Conservation (phyloP, 2,888 invertebrate genomes). For the Pristionchus fissidentatus region DNA sequence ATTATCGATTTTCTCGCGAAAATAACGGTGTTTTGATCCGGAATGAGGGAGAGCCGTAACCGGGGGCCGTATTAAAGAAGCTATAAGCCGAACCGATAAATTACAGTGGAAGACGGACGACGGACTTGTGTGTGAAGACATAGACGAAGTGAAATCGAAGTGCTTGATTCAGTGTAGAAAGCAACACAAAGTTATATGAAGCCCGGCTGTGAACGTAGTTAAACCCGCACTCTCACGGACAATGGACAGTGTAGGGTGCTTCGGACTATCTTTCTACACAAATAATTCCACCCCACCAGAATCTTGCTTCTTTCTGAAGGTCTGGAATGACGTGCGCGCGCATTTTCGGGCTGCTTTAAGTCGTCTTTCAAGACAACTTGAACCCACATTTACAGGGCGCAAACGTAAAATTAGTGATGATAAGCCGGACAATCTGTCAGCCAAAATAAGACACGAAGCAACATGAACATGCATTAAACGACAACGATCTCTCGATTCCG, state of each 20-base stretch:
- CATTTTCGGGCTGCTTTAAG: no score
- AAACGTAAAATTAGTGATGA: conserved; percentile 16
- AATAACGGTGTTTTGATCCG: no score
- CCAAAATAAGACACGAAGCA: not conserved
- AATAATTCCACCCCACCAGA: no score
- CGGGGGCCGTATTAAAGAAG: no score
- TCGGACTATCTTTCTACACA: no score
- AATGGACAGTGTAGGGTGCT: conserved; percentile 18
- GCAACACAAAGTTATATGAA: conserved; percentile 30
- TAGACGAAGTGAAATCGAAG: not conserved
- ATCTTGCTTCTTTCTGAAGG: not conserved
- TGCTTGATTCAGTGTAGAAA: no score
- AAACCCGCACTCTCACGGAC: conserved; percentile 17
- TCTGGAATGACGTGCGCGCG: no score
- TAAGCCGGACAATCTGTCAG: not conserved
- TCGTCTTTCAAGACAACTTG: no score
- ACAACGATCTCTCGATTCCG: not conserved
- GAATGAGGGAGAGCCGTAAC: no score
- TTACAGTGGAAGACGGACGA: not conserved
- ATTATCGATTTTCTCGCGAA: no score
- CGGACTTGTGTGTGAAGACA: not conserved
- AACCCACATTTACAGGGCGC: not conserved
- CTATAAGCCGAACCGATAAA: no score
- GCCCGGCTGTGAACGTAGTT: conserved; percentile 35
- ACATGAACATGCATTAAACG: conserved; percentile 2